Evolutionary conservation across 2,797 vertebrate genomes (phyloP).

Genomic region (Eulemur coronatus): DNA sequence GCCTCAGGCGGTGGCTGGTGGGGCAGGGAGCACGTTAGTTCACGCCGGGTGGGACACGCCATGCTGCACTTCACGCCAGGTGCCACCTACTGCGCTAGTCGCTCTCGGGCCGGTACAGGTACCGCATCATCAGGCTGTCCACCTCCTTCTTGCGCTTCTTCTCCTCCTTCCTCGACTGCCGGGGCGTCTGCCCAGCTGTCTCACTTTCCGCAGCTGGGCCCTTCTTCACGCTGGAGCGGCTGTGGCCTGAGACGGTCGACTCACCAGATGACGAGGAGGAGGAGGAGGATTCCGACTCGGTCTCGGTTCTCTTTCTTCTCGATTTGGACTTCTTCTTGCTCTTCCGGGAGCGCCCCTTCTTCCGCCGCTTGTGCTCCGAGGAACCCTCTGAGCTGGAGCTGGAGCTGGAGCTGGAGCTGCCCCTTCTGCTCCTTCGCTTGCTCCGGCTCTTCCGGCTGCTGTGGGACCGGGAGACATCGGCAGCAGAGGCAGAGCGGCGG

Average conservation of each 20-base stretch:
- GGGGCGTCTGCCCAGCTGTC: conserved; percentile 52
- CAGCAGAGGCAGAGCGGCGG: conserved; percentile 90
- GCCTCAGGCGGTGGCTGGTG: background rate
- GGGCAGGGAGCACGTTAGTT: conserved; percentile 45
- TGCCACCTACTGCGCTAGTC: conserved; percentile 95
- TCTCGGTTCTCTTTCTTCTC: conserved; percentile 90
- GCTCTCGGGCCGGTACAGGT: conserved; percentile 95
- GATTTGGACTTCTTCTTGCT: conserved; percentile 91
- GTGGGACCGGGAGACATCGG: conserved; percentile 86
- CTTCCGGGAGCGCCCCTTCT: conserved; percentile 82
- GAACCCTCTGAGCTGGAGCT: conserved; percentile 86
- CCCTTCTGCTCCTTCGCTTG: conserved; percentile 83
- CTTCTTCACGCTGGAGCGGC: conserved; percentile 93
- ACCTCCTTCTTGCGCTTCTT: conserved; percentile 95
- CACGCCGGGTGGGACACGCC: conserved; percentile 79
- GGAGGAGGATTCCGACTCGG: conserved; percentile 83
- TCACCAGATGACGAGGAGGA: conserved; percentile 89
- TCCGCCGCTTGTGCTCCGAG: conserved; percentile 81
- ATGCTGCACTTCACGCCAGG: conserved; percentile 81
- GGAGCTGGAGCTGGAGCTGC: conserved; percentile 81
- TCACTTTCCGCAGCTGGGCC: conserved; percentile 83
- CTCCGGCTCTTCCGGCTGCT: conserved; percentile 83
- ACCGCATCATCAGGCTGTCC: conserved; percentile 98
- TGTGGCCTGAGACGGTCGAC: conserved; percentile 93
- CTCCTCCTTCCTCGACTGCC: conserved; percentile 88